These are phyloP conservation scores for Drosophila seclusa DNA, from an alignment of 2,888 invertebrate genomes.

Conservation along the genomic window DNA sequence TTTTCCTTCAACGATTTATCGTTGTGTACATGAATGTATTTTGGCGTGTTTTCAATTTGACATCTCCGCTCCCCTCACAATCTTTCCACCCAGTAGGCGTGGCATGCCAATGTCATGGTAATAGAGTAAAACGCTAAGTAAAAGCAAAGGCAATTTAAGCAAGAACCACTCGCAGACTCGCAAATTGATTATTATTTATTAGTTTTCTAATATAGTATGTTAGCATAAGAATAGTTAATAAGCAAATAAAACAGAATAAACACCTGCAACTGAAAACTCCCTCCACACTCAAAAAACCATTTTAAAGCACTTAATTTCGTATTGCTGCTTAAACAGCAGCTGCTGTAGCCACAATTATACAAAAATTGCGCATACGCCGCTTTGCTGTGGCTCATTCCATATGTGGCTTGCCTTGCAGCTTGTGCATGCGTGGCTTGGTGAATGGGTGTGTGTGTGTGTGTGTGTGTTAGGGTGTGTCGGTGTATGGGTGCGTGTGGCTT, in stretches of 20 bases:
- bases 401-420: background rate
- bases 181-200: too few relatives aligned
- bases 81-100: background rate
- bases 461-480: background rate
- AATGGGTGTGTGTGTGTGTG: conserved; percentile 2
- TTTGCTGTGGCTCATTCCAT: conserved; percentile 23
- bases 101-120: background rate
- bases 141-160: background rate
- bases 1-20: background rate
- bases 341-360: conserved; percentile 56
- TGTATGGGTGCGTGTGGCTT: conserved; percentile 4
- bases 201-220: too few relatives aligned
- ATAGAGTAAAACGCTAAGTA: background rate
- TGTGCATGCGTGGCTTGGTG: conserved; percentile 1
- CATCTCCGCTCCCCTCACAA: background rate
- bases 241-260: conserved; percentile 1
- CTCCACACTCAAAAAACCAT: conserved; percentile 25
- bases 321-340: conserved; percentile 52
- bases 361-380: conserved; percentile 63
- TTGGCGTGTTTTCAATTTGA: background rate
- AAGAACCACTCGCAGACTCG: background rate
- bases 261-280: background rate
- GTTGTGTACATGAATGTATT: background rate
- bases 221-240: background rate
- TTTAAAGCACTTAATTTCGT: conserved; percentile 55